Base-by-base conservation (phyloP, 2,797 vertebrate genomes). In the Argentina silus region DNA sequence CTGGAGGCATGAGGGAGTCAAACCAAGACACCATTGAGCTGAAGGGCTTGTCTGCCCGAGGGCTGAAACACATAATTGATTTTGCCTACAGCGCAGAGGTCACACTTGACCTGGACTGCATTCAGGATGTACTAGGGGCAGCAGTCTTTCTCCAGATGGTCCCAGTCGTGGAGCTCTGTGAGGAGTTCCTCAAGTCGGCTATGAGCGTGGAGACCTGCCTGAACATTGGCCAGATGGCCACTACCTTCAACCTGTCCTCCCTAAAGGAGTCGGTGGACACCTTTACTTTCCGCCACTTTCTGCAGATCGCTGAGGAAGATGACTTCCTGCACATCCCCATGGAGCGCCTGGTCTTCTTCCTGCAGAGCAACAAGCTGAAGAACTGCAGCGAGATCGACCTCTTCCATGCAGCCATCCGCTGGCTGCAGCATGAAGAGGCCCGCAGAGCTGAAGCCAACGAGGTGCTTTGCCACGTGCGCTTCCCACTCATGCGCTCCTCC, bases 161-260 rank as follows among this genome's bases (percentile, higher is more conserved):
- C 70, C 97, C 97, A 0, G 96, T 99, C 0, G 96, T 99, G 82
- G 97, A 98, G 89, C 96, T 99, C 48, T 99, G 98, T 0, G 97
- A 99, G 84, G 97, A 99, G 83, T 99, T 99, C 79, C 94, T 99
- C 19, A 99, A 98, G 88, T 97, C 97, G 0, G 97, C 97, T 36
- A 98, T 99, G 96, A 99, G 97, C 0, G 98, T 99, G 2, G 97
- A 99, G 88, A 99, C 98, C 0, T 99, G 98, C 82, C 90, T 99
- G 27, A 95, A 97, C 88, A 99, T 99, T 0, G 98, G 97, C 59
- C 98, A 99, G 86, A 98, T 99, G 98, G 98, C 98, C 87, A 96
- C 96, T 81, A 94, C 96, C 59, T 99, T 99, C 86, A 98, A 95
- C 89, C 91, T 99, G 42, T 90, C 96, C 6, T 99, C 98, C 7